phyloP scores from a whole-genome alignment of 1,140 invertebrate genomes.

The Drosophila santomea region DNA sequence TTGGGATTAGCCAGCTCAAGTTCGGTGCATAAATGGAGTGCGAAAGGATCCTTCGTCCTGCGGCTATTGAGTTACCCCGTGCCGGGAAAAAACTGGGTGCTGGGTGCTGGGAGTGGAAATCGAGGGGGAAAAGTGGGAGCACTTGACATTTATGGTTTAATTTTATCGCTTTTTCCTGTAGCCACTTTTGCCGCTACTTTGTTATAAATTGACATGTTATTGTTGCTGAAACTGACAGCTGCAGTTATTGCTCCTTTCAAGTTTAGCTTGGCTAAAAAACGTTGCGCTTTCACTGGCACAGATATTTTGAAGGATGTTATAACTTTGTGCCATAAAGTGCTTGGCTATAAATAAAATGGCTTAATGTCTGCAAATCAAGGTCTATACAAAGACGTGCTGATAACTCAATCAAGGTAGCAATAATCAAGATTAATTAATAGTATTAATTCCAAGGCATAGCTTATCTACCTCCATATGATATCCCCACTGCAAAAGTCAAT shows the following conservation, averaged over 20 bases:
- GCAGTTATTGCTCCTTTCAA: conserved; percentile 25
- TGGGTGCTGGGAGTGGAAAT: too few relatives aligned
- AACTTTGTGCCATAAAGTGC: too few relatives aligned
- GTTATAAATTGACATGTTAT: conserved; percentile 38
- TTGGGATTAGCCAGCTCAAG: conserved; percentile 11
- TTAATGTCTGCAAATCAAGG: too few relatives aligned
- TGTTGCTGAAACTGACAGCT: conserved; percentile 35
- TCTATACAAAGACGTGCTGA: too few relatives aligned
- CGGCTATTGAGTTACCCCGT: neutral
- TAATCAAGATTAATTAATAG: too few relatives aligned
- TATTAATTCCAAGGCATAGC: too few relatives aligned
- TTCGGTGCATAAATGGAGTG: conserved; percentile 26
- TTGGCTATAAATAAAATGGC: too few relatives aligned
- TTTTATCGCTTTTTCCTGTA: conserved; percentile 24
- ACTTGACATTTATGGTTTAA: conserved; percentile 43
- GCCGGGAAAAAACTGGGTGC: too few relatives aligned
- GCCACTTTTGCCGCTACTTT: conserved; percentile 32
- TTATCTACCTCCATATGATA: too few relatives aligned
- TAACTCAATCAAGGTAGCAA: too few relatives aligned
- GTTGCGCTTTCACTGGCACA: neutral
- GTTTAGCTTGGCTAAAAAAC: conserved; percentile 4
- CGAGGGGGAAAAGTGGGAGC: neutral
- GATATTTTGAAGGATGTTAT: too few relatives aligned
- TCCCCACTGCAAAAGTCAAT: neutral
- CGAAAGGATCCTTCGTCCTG: conserved; percentile 1